phyloP scores from a whole-genome alignment of 2,888 invertebrate species.

The Mesoligia furuncula region DNA sequence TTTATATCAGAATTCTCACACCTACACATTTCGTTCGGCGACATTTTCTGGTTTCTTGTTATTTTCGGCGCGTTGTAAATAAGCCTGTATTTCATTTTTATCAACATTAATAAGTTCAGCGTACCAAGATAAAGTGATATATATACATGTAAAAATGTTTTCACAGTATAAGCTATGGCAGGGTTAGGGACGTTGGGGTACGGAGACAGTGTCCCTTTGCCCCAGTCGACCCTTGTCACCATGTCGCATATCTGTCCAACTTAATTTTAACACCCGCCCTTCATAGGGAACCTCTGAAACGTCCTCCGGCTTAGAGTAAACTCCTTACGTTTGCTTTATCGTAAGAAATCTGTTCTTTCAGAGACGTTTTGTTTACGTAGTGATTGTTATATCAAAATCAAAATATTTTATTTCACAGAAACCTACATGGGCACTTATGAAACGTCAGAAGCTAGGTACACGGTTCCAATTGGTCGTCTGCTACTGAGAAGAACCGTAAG shows the following conservation, averaged over 20 bases:
- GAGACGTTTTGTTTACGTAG: conserved; percentile 1
- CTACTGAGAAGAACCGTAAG: no score
- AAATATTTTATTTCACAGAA: no score
- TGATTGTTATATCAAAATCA: conserved; percentile 1
- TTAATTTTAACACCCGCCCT: conserved; percentile 80
- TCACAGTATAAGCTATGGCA: conserved; percentile 61
- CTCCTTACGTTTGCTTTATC: conserved; percentile 60
- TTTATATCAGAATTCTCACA: conserved; percentile 13
- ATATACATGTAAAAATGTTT: conserved; percentile 63
- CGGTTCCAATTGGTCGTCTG: no score
- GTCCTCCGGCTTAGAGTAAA: conserved; percentile 68
- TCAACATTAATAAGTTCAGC: conserved; percentile 57
- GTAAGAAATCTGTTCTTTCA: conserved; percentile 39
- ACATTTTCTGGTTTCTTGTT: conserved; percentile 25
- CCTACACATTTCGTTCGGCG: conserved; percentile 1
- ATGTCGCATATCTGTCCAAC: conserved; percentile 85
- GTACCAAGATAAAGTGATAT: conserved; percentile 58
- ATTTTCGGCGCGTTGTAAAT: conserved; percentile 25
- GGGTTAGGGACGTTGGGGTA: conserved; percentile 59
- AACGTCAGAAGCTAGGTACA: no score
- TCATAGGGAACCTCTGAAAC: conserved; percentile 64
- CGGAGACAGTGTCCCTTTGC: conserved; percentile 63
- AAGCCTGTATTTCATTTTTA: conserved; percentile 41
- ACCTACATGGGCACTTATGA: no score
- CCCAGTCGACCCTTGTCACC: conserved; percentile 84